Percentiles rank a stretch among this genome's conserved stretches.
Evolutionary conservation across 2,888 invertebrate species (phyloP).

Genomic region (Callyntrura sp.): DNA sequence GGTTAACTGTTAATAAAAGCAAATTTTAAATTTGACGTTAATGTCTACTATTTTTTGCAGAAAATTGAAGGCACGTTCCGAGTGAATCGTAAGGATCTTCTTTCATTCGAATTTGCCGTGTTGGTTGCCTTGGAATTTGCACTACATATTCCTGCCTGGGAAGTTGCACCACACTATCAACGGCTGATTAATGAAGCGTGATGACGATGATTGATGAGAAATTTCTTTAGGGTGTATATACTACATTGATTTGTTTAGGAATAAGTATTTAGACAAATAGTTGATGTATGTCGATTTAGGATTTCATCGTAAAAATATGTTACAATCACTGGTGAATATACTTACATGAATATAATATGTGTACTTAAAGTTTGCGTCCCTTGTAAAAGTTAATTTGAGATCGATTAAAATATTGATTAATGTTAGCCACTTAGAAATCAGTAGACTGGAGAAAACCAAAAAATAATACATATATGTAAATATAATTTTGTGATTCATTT

Average conservation of each 20-base stretch:
- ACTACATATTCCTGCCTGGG: conserved; percentile 95
- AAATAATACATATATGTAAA: too few species aligned
- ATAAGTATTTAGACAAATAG: neutral
- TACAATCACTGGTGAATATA: neutral
- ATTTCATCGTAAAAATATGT: neutral
- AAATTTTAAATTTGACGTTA: too few species aligned
- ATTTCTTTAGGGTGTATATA: neutral
- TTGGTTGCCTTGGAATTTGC: conserved; percentile 97
- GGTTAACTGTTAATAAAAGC: too few species aligned
- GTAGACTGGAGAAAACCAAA: conserved; percentile 36
- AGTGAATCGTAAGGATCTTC: conserved; percentile 94
- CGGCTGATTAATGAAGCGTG: conserved; percentile 87
- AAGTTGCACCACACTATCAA: conserved; percentile 98
- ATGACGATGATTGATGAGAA: conserved; percentile 5
- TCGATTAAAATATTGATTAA: neutral
- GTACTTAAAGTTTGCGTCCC: conserved; percentile 10
- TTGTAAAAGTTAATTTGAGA: neutral
- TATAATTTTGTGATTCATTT: conserved; percentile 12
- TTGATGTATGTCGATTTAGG: neutral
- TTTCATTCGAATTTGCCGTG: conserved; percentile 97
- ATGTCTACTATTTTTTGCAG: conserved; percentile 86
- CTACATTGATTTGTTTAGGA: neutral
- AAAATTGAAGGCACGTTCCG: conserved; percentile 96
- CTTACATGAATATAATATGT: neutral
- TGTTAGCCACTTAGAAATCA: neutral